These are phyloP conservation scores for Anagrus nilaparvatae DNA, from an alignment of 1,140 invertebrate species.

Conservation along the genomic window DNA sequence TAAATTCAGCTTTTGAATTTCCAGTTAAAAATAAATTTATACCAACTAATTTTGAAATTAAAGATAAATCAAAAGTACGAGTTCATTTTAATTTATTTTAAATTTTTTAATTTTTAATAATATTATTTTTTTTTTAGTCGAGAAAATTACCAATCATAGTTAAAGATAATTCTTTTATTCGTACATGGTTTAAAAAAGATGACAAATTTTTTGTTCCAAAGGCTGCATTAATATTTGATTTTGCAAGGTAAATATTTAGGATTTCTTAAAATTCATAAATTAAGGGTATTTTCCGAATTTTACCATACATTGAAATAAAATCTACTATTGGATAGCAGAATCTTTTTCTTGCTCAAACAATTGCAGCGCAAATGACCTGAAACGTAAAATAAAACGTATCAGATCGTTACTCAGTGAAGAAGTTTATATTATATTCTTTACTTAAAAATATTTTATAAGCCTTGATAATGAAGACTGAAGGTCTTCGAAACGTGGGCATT, in stretches of 20 bases:
- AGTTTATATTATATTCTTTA: no score
- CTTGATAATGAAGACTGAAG: no score
- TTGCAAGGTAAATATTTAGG: conserved; percentile 52
- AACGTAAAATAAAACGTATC: no score
- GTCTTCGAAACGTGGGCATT: no score
- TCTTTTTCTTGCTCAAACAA: no score
- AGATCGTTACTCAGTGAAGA: no score
- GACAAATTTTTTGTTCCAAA: conserved; percentile 85
- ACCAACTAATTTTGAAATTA: conserved; percentile 70
- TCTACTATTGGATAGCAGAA: no score
- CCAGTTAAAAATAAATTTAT: conserved; percentile 87
- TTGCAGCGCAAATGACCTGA: no score
- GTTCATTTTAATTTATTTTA: conserved; percentile 11
- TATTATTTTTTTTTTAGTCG: conserved; percentile 22
- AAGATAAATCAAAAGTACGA: conserved; percentile 32
- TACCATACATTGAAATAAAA: no score
- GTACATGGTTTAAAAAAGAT: conserved; percentile 93
- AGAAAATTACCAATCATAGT: conserved; percentile 61
- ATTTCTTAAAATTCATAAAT: no score
- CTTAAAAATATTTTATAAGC: no score
- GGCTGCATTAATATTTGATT: conserved; percentile 67
- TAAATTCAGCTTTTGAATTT: conserved; percentile 58
- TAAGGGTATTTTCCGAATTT: no score
- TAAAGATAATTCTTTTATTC: conserved; percentile 63
- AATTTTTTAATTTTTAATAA: conserved; percentile 13